These are phyloP conservation scores for Aplysina aerophoba DNA, from an alignment of 37 sponge, comb jelly and placozoan genomes.

Conservation along the genomic window DNA sequence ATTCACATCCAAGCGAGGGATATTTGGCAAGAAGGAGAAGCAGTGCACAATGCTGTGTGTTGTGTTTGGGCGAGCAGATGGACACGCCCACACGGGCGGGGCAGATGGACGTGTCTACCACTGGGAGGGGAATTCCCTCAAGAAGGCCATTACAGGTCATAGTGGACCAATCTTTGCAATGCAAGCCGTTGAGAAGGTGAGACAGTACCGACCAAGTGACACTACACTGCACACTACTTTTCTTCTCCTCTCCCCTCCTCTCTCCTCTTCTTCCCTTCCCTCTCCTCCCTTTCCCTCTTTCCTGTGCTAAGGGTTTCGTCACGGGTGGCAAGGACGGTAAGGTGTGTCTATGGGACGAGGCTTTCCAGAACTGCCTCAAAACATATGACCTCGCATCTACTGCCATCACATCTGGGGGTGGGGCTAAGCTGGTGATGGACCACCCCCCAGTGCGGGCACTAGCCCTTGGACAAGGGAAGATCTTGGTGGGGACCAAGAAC, in stretches of 20 bases:
- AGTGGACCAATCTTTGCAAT: constrained; percentile 86
- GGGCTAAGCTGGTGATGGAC: constrained; percentile 52
- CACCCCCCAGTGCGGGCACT: constrained; percentile 84
- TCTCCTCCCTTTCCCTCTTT: background rate
- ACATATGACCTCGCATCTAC: constrained; percentile 64
- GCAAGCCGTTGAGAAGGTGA: constrained; percentile 82
- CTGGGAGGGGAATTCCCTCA: constrained; percentile 69
- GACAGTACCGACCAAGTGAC: background rate
- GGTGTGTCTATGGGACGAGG: constrained; percentile 91
- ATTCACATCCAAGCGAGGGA: constrained; percentile 89
- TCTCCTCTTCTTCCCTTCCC: background rate
- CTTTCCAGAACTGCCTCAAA: constrained; percentile 67
- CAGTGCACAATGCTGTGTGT: constrained; percentile 86
- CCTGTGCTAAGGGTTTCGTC: constrained; percentile 71
- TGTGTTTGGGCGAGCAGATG: constrained; percentile 58
- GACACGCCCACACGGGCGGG: constrained; percentile 61
- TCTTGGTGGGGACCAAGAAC: constrained; percentile 92
- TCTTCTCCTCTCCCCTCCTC: background rate
- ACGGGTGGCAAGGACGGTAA: constrained; percentile 96
- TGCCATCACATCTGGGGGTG: constrained; percentile 34
- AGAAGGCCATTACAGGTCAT: constrained; percentile 63
- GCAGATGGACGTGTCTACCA: constrained; percentile 86
- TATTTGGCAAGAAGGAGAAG: constrained; percentile 84
- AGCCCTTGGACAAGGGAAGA: constrained; percentile 76
- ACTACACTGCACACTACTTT: background rate